Conservation (phyloP, 2,797 vertebrate genomes). For the Cirrhinus molitorella region DNA sequence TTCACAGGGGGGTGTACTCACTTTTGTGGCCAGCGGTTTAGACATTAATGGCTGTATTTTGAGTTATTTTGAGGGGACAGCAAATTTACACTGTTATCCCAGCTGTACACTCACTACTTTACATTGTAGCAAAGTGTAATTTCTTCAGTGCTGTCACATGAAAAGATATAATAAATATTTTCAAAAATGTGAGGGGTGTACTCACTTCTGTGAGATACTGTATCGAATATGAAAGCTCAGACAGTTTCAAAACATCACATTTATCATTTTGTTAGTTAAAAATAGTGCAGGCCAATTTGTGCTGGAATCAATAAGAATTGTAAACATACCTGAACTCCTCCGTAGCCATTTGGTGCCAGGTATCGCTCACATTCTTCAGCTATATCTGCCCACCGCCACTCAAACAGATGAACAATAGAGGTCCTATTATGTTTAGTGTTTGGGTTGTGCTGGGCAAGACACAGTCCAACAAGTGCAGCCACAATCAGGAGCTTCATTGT, state of each 20-base stretch:
- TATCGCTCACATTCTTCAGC: constrained; percentile 90
- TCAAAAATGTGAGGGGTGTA: no score
- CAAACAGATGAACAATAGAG: constrained; percentile 91
- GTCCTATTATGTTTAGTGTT: constrained; percentile 76
- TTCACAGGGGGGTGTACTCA: no score
- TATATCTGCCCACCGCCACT: constrained; percentile 92
- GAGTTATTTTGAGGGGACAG: no score
- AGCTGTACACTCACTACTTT: no score
- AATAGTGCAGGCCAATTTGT: background rate
- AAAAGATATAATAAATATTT: no score
- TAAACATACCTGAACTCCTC: constrained; percentile 89
- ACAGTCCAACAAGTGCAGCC: constrained; percentile 71
- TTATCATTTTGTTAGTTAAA: background rate
- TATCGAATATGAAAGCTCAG: background rate
- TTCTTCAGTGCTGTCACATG: no score
- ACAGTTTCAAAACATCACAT: background rate
- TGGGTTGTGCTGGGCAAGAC: constrained; percentile 82
- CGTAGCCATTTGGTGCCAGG: constrained; percentile 87
- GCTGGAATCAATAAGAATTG: background rate
- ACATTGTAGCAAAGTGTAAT: no score
- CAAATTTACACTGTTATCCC: no score
- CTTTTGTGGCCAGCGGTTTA: no score
- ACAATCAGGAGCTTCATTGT: constrained; percentile 82
- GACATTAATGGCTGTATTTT: no score
- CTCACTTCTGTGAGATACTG: no score